These are phyloP conservation scores for Gallinago stenura DNA, from an alignment of 2,797 vertebrate genomes.

Conservation along the genomic window DNA sequence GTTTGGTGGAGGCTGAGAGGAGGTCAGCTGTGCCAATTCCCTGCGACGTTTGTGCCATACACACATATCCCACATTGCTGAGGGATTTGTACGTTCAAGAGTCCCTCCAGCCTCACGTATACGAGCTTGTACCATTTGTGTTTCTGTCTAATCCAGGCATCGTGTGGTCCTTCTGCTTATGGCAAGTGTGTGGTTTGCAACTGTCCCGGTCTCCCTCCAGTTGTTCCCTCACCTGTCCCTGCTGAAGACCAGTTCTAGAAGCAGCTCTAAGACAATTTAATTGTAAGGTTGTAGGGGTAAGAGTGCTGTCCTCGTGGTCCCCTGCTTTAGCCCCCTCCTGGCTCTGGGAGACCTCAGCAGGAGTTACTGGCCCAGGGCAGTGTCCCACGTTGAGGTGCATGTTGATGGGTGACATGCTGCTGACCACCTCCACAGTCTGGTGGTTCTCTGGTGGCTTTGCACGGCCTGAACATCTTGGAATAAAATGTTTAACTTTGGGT, in stretches of 20 bases:
- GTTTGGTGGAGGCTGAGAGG: not conserved
- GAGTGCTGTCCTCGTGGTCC: fast-evolving
- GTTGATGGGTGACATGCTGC: not conserved
- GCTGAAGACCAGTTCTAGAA: not conserved
- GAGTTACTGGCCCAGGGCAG: no score
- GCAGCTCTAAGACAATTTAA: not conserved
- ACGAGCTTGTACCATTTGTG: not conserved
- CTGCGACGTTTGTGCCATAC: not conserved
- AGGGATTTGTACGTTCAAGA: not conserved
- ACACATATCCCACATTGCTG: not conserved
- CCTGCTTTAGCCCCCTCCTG: not conserved
- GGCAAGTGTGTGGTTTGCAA: not conserved
- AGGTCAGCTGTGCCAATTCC: not conserved
- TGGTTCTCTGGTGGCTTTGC: not conserved
- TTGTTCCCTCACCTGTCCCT: not conserved
- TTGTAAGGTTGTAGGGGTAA: no score
- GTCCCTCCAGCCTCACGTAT: not conserved
- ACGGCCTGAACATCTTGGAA: not conserved
- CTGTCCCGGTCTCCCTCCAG: not conserved
- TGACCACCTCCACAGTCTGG: fast-evolving
- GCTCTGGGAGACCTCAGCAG: not conserved
- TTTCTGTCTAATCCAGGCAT: not conserved
- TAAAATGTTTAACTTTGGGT: not conserved
- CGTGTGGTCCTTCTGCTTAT: not conserved
- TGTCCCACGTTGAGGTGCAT: fast-evolving